These are phyloP conservation scores for Ateles fusciceps DNA, from an alignment of 2,797 vertebrate genomes.

Conservation along the genomic window DNA sequence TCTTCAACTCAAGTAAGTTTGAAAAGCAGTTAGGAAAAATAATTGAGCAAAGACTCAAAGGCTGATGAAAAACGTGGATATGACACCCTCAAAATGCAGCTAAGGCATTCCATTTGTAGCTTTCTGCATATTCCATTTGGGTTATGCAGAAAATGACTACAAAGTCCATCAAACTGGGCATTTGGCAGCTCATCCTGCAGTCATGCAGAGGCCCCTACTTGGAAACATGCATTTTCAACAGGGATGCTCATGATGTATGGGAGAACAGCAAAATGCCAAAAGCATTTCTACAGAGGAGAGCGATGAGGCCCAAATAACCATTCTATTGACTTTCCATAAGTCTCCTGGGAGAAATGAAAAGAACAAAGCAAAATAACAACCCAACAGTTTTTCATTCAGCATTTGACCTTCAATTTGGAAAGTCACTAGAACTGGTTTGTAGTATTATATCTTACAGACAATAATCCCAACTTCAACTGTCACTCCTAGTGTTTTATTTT, in stretches of 20 bases:
- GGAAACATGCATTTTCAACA: neutral
- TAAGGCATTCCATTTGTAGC: slow-evolving; percentile 39
- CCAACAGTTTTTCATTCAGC: neutral
- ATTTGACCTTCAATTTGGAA: slow-evolving; percentile 55
- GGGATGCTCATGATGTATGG: neutral
- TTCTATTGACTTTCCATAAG: neutral
- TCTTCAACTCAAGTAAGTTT: neutral
- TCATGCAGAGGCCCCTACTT: neutral
- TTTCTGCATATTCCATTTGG: slow-evolving; percentile 15
- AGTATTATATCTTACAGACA: neutral
- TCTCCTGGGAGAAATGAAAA: neutral
- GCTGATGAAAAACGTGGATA: slow-evolving; percentile 48
- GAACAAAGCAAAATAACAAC: fast-evolving
- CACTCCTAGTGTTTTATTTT: neutral
- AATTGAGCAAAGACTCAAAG: neutral
- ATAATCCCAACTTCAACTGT: neutral
- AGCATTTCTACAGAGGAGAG: neutral
- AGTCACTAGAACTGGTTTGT: neutral
- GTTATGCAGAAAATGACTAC: slow-evolving; percentile 59
- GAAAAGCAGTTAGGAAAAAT: neutral
- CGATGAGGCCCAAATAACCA: fast-evolving
- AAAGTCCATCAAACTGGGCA: neutral
- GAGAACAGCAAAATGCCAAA: neutral
- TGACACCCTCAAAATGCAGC: slow-evolving; percentile 33
- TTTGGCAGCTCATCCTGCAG: neutral